These are phyloP conservation scores for Drosophila oshimai DNA, from an alignment of 1,140 invertebrate species.

Conservation along the genomic window DNA sequence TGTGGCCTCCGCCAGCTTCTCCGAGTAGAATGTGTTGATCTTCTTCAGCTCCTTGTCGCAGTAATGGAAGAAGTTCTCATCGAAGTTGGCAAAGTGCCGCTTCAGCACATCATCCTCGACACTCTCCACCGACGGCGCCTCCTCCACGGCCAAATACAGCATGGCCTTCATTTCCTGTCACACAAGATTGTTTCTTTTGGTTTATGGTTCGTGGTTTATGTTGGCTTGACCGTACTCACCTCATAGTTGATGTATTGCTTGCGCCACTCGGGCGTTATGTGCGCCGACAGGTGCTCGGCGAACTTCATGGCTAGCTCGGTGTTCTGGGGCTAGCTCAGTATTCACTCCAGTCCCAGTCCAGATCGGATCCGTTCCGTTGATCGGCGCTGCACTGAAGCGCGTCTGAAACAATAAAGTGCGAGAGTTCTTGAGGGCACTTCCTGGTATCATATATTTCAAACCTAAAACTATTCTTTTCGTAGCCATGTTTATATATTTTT, in stretches of 20 bases:
- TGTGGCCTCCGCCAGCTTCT: conserved; percentile 98
- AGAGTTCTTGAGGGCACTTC: neutral
- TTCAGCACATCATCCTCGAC: conserved; percentile 94
- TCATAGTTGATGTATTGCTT: conserved; percentile 99
- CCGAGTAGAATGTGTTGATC: conserved; percentile 98
- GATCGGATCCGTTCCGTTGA: conserved; percentile 23
- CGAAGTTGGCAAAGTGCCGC: conserved; percentile 96
- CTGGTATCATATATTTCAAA: neutral
- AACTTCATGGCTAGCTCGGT: conserved; percentile 91
- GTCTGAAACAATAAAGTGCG: conserved; percentile 13
- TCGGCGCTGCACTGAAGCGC: conserved; percentile 38
- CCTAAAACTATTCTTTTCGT: neutral
- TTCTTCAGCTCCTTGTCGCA: conserved; percentile 97
- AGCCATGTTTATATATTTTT: neutral
- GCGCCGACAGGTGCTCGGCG: conserved; percentile 96
- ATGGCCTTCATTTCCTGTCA: conserved; percentile 95
- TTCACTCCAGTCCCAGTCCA: neutral
- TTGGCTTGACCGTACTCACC: conserved; percentile 84
- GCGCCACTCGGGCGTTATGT: conserved; percentile 99
- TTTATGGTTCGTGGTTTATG: neutral
- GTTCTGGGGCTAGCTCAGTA: neutral
- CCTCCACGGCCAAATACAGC: conserved; percentile 93
- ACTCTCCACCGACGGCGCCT: conserved; percentile 93
- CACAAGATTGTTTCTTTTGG: neutral
- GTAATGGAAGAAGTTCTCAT: conserved; percentile 97